Percentiles rank a stretch among this genome's conserved stretches.
Conservation (phyloP, 2,888 invertebrate species). For the Chironomus riparius region DNA sequence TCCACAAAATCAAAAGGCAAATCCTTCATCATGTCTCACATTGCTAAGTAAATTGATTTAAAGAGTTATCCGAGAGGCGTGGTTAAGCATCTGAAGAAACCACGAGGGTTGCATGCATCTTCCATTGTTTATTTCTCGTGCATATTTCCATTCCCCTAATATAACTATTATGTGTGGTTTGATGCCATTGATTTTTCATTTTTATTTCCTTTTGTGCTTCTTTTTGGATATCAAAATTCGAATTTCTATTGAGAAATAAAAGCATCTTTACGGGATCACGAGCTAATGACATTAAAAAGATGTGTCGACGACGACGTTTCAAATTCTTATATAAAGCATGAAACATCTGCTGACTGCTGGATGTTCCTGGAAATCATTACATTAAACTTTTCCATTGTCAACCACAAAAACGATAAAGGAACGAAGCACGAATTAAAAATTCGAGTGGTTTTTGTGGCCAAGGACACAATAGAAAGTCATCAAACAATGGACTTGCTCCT, state of each 20-base stretch:
- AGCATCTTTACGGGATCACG: background rate
- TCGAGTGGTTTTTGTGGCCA: background rate
- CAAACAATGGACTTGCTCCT: background rate
- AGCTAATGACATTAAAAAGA: background rate
- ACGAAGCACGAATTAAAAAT: background rate
- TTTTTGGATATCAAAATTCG: background rate
- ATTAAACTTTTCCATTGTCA: slow-evolving; percentile 10
- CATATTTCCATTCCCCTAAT: background rate
- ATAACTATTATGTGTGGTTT: slow-evolving; percentile 1
- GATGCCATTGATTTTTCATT: slow-evolving; percentile 19
- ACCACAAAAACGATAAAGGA: background rate
- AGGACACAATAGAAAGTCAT: background rate
- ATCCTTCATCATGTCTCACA: no score
- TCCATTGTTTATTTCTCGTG: no score
- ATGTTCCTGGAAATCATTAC: background rate
- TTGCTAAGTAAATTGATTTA: no score
- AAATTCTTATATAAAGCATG: background rate
- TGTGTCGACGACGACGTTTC: background rate
- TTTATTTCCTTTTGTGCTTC: background rate
- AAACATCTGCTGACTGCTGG: slow-evolving; percentile 2
- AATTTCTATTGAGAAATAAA: no score
- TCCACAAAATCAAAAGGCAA: no score
- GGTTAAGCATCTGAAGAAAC: background rate
- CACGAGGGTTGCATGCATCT: no score
- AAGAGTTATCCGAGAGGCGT: background rate